Evolutionary conservation across 2,888 invertebrate species (phyloP).

Genomic region (Pasiphila rectangulata): DNA sequence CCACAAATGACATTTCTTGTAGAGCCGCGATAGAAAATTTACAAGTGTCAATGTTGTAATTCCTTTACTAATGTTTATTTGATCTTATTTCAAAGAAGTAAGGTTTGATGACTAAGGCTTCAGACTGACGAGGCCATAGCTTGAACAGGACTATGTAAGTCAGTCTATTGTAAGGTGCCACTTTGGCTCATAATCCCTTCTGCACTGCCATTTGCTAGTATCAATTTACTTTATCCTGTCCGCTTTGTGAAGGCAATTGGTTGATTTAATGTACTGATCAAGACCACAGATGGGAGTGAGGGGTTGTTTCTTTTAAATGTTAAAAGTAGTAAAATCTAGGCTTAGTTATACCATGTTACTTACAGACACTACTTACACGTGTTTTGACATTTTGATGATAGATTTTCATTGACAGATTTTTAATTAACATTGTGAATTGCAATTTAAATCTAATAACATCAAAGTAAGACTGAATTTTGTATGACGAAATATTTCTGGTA

Average conservation of each 20-base stretch:
- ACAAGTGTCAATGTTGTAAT: conserved; percentile 2
- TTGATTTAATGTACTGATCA: not conserved
- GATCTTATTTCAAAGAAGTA: conserved; percentile 21
- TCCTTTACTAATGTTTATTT: conserved; percentile 8
- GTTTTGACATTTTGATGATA: no score
- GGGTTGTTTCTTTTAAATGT: not conserved
- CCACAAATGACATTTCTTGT: not conserved
- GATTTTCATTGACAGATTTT: no score
- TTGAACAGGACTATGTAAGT: conserved; percentile 10
- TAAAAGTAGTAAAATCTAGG: conserved; percentile 14
- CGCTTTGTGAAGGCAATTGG: no score
- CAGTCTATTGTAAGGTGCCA: conserved; percentile 54
- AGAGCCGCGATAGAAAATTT: not conserved
- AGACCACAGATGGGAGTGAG: not conserved
- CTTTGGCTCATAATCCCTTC: conserved; percentile 39
- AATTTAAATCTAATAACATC: no score
- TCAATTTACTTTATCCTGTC: conserved; percentile 4
- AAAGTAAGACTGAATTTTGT: conserved; percentile 56
- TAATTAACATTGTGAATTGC: no score
- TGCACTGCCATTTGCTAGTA: conserved; percentile 18
- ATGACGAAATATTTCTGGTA: conserved; percentile 35
- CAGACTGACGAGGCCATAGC: conserved; percentile 4
- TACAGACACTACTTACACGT: conserved; percentile 4
- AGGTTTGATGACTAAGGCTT: conserved; percentile 6
- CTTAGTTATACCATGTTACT: not conserved